Evolutionary conservation across 2,797 vertebrate species (phyloP), one percentile per base, ranked within the genome.

Genomic region (Microchirus variegatus): DNA sequence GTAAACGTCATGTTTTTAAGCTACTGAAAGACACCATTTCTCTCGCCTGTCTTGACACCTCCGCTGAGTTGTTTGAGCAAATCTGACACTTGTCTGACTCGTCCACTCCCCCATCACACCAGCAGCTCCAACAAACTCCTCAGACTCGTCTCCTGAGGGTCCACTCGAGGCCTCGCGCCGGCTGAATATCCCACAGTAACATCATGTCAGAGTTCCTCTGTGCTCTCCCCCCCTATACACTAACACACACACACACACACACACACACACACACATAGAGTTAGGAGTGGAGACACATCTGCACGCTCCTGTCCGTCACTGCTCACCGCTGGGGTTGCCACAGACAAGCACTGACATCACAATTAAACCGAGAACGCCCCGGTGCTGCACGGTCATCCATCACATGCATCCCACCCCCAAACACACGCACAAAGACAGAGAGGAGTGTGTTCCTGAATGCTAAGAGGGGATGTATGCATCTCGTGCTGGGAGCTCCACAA

Each of bases 271-370:
- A 17, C 31, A 38, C 37, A 44, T 45, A 16, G 18, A 18, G 12
- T n/a, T 10, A 43, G 22, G 47, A 18, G 35, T n/a, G 47, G n/a
- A 46, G 35, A 18, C 69, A n/a, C 67, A 41, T 63, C 43, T 59
- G 54, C 67, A 66, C 80, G 59, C 55, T 53, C 43, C 81, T 83
- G 83, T 82, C 88, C 71, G 76, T 87, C 88, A 85, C 43, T 10
- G 41, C 80, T 82, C 80, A 70, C 70, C 56, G n/a, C 53, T n/a
- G 53, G 78, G 77, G 82, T 80, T 75, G 78, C 80, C 78, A 63
- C 63, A 80, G 87, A 89, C 79, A 81, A 41, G 73, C 69, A 8
- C 77, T 88, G 85, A 90, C 89, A 90, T 89, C 83, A 88, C 85
- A 91, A 89, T 91, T 90, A 91, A 86, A 89, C 50, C 37, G 17